Evolutionary conservation across 2,113 vertebrate genomes (phyloP).

Genomic region (Trinectes maculatus): DNA sequence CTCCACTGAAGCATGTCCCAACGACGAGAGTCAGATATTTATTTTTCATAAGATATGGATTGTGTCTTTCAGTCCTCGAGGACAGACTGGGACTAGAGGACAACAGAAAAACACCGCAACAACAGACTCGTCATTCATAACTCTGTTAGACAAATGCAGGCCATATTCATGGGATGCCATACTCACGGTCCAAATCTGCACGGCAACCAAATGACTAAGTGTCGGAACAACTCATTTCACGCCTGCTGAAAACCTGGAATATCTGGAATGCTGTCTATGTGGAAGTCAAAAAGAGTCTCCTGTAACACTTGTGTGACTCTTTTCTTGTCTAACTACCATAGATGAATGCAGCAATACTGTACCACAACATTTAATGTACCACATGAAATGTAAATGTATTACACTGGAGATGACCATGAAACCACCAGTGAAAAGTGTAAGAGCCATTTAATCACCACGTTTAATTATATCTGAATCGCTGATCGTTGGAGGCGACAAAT

Average conservation of each 20-base stretch:
- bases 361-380: too few relatives aligned
- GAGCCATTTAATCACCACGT: too few relatives aligned
- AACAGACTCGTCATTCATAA: neutral
- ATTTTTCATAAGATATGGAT: constrained; percentile 49
- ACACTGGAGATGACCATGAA: constrained; percentile 30
- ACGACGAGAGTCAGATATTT: constrained; percentile 32
- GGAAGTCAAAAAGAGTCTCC: constrained; percentile 40
- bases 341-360: constrained; percentile 17
- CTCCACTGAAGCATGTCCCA: constrained; percentile 44
- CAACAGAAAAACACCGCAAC: neutral
- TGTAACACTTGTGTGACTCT: constrained; percentile 55
- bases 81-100: constrained; percentile 1
- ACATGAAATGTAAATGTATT: constrained; percentile 34
- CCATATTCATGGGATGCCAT: constrained; percentile 31
- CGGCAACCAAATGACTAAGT: constrained; percentile 32
- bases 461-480: too few relatives aligned
- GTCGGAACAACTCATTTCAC: constrained; percentile 25
- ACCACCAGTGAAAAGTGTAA: constrained; percentile 20
- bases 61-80: constrained; percentile 11
- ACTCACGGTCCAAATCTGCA: constrained; percentile 19
- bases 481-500: too few relatives aligned
- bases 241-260: constrained; percentile 33
- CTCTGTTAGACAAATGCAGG: neutral
- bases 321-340: constrained; percentile 36
- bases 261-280: constrained; percentile 51